Evolutionary conservation across 2,888 invertebrate species (phyloP).

Genomic region (Dryobotodes eremita): DNA sequence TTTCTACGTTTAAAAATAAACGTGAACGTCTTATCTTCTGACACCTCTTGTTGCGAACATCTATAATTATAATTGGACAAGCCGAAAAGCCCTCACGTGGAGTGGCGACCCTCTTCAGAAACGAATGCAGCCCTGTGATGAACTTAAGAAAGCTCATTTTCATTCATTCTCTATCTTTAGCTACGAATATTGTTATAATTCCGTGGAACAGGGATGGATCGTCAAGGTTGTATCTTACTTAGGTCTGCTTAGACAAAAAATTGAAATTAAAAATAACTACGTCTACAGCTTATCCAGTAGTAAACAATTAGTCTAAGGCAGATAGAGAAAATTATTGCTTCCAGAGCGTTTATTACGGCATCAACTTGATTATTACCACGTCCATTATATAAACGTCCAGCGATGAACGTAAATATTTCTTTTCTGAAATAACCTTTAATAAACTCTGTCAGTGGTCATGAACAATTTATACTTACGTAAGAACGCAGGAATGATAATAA

Average conservation of each 20-base stretch:
- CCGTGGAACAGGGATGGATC: neutral
- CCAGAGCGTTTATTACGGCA: neutral
- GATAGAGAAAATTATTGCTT: neutral
- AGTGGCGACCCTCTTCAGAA: conserved; percentile 86
- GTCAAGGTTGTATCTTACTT: neutral
- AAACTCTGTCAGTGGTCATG: conserved; percentile 13
- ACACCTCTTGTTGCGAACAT: conserved; percentile 81
- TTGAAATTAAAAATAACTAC: neutral
- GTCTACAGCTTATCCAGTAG: neutral
- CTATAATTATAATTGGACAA: conserved; percentile 89
- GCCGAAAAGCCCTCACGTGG: conserved; percentile 80
- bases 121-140: conserved; percentile 77
- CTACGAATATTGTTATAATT: neutral
- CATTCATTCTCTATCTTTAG: conserved; percentile 64
- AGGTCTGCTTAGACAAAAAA: conserved; percentile 22
- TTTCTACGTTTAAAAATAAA: conserved; percentile 50
- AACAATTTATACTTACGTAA: conserved; percentile 75
- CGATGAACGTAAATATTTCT: conserved; percentile 27
- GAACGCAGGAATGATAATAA: conserved; percentile 59
- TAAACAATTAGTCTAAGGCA: neutral
- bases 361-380: conserved; percentile 1
- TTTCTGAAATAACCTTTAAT: conserved; percentile 40
- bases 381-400: conserved; percentile 17
- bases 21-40: conserved; percentile 59
- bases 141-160: conserved; percentile 78